Base-by-base conservation (phyloP, 2,888 invertebrate genomes). In the Melieria omissa region DNA sequence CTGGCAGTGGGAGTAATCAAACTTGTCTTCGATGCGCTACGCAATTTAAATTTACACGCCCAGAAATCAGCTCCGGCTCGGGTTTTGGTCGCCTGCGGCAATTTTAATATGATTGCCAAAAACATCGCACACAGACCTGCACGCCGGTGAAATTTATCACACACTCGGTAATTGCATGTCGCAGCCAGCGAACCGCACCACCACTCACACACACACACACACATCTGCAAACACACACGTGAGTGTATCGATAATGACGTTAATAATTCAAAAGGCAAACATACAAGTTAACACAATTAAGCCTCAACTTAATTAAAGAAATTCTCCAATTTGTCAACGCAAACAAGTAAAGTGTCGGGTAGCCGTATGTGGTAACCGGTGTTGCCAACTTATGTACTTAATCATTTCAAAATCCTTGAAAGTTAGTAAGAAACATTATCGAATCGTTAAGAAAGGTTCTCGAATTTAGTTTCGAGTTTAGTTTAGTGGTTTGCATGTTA, bases 301-400 rank as follows among this genome's bases (percentile, higher is more conserved):
- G 65, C 57, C 46, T 47, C 64, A 73, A 73, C 73, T 73, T 73
- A 67, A 73, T 73, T 71, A 73, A 73, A 60, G 67, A 67, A 73
- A 73, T 60, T 71, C 68, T 67, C 64, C 16, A 70, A 73, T 73
- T 73, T 70, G 73, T 73, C 69, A 69, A 47, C 69, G 55, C 62
- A 55, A 69, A 57, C 63, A 54, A 41, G 42, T 54, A 12, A 12
- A 49, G 54, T 54, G 55, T 29, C 29, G 29, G 29, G 29, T 29
- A 29, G 29, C 29, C 29, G 29, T 29, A 29, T 29, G 29, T 29
- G 29, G 29, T 29, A 29, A 29, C 1, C 29, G 3, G 29, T 29
- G 29, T 29, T 29, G 29, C 29, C 29, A 29, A 29, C 29, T 29
- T 29, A 2, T 29, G 29, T 29, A 29, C 1, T 3, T 2, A 29